Evolutionary conservation across 2,797 vertebrate species (phyloP).

Genomic region (Melanotaenia nigrans): DNA sequence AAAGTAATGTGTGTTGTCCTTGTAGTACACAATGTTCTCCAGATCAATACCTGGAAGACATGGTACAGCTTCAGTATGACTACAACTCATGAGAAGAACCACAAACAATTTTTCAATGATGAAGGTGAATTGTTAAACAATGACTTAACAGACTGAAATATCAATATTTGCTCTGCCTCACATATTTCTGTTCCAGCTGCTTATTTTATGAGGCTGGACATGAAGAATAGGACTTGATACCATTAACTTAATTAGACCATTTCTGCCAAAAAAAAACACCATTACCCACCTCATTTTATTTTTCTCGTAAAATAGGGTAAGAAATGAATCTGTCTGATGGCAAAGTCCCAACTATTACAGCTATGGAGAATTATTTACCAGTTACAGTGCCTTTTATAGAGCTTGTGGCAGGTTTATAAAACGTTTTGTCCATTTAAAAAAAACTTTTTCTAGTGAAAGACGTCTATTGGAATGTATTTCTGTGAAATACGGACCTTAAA

Average conservation of each 20-base stretch:
- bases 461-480: background rate
- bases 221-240: too few relatives aligned
- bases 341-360: too few relatives aligned
- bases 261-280: too few relatives aligned
- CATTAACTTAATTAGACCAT: too few relatives aligned
- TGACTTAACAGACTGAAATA: background rate
- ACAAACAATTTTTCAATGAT: background rate
- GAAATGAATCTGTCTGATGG: too few relatives aligned
- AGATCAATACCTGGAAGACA: constrained; percentile 90
- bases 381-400: background rate
- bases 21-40: constrained; percentile 99
- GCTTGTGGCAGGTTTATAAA: background rate
- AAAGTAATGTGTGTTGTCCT: constrained; percentile 97
- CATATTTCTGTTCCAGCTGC: too few relatives aligned
- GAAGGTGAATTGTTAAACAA: background rate
- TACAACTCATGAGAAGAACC: background rate
- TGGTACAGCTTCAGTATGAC: background rate
- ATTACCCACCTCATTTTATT: too few relatives aligned
- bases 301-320: too few relatives aligned
- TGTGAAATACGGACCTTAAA: background rate
- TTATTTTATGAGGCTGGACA: too few relatives aligned
- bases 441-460: background rate
- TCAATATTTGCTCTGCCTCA: background rate
- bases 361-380: background rate
- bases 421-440: background rate